Conservation (phyloP, 2,113 vertebrate genomes). For the Xyliphius kryptos region DNA sequence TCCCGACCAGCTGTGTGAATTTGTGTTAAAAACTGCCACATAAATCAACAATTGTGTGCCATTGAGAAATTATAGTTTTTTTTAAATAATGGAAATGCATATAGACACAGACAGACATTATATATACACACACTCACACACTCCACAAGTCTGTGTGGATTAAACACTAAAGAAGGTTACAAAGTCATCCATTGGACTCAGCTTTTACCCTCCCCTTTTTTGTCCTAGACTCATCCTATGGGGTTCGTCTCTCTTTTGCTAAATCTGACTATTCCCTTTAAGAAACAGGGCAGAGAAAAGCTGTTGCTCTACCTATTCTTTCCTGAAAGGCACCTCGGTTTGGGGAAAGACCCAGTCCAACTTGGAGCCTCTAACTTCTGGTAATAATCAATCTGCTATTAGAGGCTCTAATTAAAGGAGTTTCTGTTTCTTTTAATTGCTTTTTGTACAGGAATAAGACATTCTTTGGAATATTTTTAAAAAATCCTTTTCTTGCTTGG, state of each 20-base stretch:
- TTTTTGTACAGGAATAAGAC: neutral
- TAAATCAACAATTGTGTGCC: no score
- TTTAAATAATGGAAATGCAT: no score
- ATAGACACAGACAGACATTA: constrained; percentile 2
- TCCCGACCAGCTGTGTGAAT: no score
- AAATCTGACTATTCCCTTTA: constrained; percentile 40
- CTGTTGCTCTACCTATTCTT: constrained; percentile 30
- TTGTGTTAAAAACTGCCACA: no score
- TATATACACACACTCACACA: no score
- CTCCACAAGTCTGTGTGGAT: constrained; percentile 57
- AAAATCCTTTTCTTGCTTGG: constrained; percentile 6
- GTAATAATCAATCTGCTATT: constrained; percentile 6
- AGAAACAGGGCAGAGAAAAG: constrained; percentile 32
- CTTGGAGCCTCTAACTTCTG: constrained; percentile 31
- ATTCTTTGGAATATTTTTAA: neutral
- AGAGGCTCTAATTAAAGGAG: neutral
- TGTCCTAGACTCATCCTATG: constrained; percentile 37
- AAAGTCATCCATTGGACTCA: constrained; percentile 56
- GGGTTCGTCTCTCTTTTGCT: constrained; percentile 27
- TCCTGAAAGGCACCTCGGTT: constrained; percentile 43
- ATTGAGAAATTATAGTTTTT: no score
- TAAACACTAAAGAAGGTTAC: constrained; percentile 64
- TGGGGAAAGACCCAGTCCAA: constrained; percentile 53
- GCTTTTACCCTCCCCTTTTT: constrained; percentile 42
- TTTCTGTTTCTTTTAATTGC: neutral